These are phyloP conservation scores for Squalus acanthias DNA, from an alignment of 2,797 vertebrate species.

Conservation along the genomic window DNA sequence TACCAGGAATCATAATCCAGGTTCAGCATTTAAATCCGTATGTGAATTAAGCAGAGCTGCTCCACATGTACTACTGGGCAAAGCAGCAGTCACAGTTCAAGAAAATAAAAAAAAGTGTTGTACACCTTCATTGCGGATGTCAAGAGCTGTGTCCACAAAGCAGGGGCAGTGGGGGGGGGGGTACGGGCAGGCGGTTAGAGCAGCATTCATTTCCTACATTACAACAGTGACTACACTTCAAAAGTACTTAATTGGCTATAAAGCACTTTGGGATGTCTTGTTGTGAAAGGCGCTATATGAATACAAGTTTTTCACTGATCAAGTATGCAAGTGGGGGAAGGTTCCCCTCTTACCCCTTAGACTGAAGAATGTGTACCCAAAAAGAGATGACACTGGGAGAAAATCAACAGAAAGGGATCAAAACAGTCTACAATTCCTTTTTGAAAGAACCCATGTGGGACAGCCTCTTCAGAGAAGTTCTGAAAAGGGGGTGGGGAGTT, in stretches of 20 bases:
- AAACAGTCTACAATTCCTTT: neutral
- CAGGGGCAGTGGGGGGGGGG: too few species aligned
- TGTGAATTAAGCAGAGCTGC: neutral
- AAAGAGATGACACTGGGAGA: neutral
- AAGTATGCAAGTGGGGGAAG: too few species aligned
- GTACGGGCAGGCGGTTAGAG: too few species aligned
- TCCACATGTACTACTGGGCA: neutral
- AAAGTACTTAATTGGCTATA: neutral
- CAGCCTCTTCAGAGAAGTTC: neutral
- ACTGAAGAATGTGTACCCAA: neutral
- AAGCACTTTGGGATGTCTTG: neutral
- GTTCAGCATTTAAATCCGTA: neutral
- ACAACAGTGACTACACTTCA: neutral
- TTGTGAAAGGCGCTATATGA: neutral
- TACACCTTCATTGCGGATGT: neutral
- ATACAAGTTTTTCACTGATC: neutral
- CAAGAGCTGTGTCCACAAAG: neutral
- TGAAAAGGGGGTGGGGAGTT: neutral
- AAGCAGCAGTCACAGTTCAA: neutral
- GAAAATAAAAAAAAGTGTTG: neutral
- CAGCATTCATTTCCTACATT: neutral
- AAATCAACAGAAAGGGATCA: neutral
- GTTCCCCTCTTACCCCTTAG: too few species aligned
- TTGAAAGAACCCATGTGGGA: neutral
- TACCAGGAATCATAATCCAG: neutral